Percentiles rank a stretch among this genome's conserved stretches.
Conservation (phyloP, 2,797 vertebrate species). For the Naso thynnoides region DNA sequence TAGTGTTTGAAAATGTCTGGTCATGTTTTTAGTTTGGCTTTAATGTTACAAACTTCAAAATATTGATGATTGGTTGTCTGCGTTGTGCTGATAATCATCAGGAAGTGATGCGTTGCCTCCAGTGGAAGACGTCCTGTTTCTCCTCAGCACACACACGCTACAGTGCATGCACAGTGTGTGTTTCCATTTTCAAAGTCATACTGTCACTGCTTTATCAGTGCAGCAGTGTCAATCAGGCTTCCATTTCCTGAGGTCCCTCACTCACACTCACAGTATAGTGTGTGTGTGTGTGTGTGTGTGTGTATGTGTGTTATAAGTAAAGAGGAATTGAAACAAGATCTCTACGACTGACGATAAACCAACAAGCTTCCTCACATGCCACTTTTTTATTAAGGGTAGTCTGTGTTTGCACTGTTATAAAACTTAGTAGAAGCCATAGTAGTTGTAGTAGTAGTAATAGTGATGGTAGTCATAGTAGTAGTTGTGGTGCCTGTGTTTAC, state of each 20-base stretch:
- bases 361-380: conserved; percentile 34
- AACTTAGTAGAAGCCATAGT: too few species aligned
- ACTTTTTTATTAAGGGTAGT: background rate
- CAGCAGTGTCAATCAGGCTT: conserved; percentile 57
- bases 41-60: conserved; percentile 37
- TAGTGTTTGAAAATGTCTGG: background rate
- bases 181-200: conserved; percentile 35
- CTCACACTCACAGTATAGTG: too few species aligned
- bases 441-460: too few species aligned
- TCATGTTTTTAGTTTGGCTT: conserved; percentile 32
- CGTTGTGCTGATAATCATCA: conserved; percentile 37
- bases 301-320: conserved; percentile 8
- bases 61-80: conserved; percentile 43
- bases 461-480: too few species aligned
- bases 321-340: conserved; percentile 67
- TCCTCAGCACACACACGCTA: conserved; percentile 17
- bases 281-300: conserved; percentile 8
- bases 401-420: background rate
- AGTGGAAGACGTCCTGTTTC: conserved; percentile 44
- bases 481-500: background rate
- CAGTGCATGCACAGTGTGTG: too few species aligned
- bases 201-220: conserved; percentile 49
- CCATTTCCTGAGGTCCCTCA: conserved; percentile 49
- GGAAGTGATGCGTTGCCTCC: conserved; percentile 53
- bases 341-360: conserved; percentile 19